These are phyloP conservation scores for Drosophila sechellia DNA, from an alignment of 1,140 invertebrate species.

Conservation along the genomic window DNA sequence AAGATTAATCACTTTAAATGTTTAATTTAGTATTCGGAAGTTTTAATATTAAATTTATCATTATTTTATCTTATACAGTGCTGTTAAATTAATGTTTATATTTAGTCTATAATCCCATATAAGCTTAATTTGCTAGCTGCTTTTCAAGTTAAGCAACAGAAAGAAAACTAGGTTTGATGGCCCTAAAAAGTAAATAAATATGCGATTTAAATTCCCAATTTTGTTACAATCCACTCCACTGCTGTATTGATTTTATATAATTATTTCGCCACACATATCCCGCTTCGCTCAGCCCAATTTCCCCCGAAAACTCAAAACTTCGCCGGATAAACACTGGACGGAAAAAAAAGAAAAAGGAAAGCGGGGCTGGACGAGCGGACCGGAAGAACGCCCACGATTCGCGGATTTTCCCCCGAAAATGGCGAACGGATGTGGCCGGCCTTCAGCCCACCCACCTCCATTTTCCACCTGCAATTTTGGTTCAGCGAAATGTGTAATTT, in stretches of 20 bases:
- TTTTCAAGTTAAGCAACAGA: no score
- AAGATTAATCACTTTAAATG: no score
- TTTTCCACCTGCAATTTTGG: conserved; percentile 18
- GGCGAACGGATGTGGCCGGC: conserved; percentile 40
- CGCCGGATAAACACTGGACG: conserved; percentile 14
- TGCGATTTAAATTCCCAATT: no score
- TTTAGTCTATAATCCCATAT: no score
- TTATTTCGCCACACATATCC: neutral
- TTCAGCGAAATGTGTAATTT: conserved; percentile 44
- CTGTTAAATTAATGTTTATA: no score
- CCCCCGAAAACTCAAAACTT: conserved; percentile 17
- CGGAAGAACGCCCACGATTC: conserved; percentile 74
- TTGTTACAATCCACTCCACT: no score
- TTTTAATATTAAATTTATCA: no score
- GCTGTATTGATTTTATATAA: conserved; percentile 2
- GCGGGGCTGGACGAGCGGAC: conserved; percentile 63
- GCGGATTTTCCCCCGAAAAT: conserved; percentile 37
- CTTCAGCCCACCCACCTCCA: neutral
- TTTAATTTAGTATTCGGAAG: no score
- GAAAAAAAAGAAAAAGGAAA: neutral
- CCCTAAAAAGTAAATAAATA: no score
- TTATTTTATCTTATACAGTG: no score
- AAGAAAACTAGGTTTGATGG: no score
- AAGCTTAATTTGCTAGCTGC: no score
- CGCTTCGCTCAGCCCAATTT: neutral